phyloP scores from a whole-genome alignment of 2,113 vertebrate genomes.

The Hippolais icterina region DNA sequence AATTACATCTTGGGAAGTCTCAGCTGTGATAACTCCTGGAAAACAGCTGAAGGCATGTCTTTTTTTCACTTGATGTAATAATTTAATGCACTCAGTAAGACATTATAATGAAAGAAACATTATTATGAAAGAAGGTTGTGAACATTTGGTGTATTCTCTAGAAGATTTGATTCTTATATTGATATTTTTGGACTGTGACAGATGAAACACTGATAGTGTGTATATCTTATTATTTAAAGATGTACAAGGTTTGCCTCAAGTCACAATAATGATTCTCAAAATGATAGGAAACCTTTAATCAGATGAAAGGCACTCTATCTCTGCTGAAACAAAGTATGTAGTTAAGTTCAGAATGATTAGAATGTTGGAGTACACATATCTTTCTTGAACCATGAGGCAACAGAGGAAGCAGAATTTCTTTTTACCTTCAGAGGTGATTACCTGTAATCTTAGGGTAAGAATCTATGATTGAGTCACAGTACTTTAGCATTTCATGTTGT shows the following conservation, averaged over 20 bases:
- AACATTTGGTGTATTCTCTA: not conserved
- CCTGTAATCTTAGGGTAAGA: not conserved
- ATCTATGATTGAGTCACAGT: not conserved
- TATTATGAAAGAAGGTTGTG: not conserved
- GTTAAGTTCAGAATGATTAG: not conserved
- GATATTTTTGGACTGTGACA: not conserved
- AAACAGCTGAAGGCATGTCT: not conserved
- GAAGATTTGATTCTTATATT: not conserved
- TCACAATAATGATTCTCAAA: not conserved
- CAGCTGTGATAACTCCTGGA: not conserved
- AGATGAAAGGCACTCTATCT: not conserved
- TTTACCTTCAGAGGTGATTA: not conserved
- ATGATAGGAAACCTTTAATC: not conserved
- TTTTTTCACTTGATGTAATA: not conserved
- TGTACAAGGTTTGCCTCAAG: not conserved
- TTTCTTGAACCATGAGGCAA: not conserved
- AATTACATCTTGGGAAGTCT: not conserved
- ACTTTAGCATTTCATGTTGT: not conserved
- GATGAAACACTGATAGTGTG: not conserved
- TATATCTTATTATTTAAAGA: not conserved
- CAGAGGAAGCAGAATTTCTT: not conserved
- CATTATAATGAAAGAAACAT: not conserved
- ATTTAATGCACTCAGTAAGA: not conserved
- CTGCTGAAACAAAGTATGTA: not conserved
- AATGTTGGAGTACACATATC: not conserved